Percentiles rank a stretch among this genome's conserved stretches.
Evolutionary conservation across 2,888 invertebrate species (phyloP).

Genomic region (Apamea epomidion): DNA sequence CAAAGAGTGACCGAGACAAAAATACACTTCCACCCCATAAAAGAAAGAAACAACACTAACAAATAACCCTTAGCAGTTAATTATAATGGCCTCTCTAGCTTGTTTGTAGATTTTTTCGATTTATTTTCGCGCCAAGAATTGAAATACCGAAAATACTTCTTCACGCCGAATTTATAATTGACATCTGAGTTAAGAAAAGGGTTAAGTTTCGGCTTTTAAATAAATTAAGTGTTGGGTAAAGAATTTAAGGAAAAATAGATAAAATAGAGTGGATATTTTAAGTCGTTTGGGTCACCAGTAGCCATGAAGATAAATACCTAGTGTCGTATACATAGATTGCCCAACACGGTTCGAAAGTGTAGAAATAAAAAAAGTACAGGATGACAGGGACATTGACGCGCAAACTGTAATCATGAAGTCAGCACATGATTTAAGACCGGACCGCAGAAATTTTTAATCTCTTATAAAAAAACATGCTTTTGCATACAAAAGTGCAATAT

Average conservation of each 20-base stretch:
- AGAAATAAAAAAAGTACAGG: too few relatives aligned
- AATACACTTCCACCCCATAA: conserved; percentile 53
- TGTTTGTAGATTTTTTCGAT: conserved; percentile 79
- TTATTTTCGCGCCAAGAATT: conserved; percentile 77
- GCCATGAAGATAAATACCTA: neutral
- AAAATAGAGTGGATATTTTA: conserved; percentile 16
- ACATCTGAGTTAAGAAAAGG: conserved; percentile 75
- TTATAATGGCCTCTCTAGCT: conserved; percentile 82
- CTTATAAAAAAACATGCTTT: too few relatives aligned
- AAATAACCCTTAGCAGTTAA: conserved; percentile 77
- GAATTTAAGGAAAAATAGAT: conserved; percentile 38
- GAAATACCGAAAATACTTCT: conserved; percentile 79
- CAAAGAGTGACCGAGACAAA: conserved; percentile 64
- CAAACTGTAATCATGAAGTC: too few relatives aligned
- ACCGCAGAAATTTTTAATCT: too few relatives aligned
- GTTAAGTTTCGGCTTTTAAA: conserved; percentile 49
- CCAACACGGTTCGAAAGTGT: neutral
- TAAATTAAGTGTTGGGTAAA: conserved; percentile 48
- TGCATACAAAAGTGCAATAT: too few relatives aligned
- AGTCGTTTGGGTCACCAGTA: conserved; percentile 9
- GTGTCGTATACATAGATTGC: neutral
- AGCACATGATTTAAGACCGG: too few relatives aligned
- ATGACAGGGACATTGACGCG: too few relatives aligned
- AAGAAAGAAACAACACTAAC: conserved; percentile 69
- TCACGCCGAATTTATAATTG: conserved; percentile 83